Base-by-base conservation (phyloP, 2,888 invertebrate genomes). In the Polylopha cassiicola region DNA sequence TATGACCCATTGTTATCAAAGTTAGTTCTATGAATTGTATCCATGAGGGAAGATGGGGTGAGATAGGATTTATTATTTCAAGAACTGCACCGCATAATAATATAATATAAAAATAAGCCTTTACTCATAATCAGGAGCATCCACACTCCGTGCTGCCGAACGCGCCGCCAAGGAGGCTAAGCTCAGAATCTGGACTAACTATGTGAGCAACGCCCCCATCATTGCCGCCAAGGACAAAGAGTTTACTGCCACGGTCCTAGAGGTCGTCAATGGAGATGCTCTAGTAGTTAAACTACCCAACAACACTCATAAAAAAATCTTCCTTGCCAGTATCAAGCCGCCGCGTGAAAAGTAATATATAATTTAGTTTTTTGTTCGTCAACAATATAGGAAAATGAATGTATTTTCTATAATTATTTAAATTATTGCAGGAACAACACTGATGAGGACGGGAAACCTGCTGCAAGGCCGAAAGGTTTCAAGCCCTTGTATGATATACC, bases 401-500 rank as follows among this genome's bases (percentile, higher is more conserved):
- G 9, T 15, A 32, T 16, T 21, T 4, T 26, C 9, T 11, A 11
- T 15, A 15, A 36, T 37, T 15, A 16, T 17, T n/a, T 31, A 32
- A 8, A 10, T 24, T 36, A 23, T 21, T 39, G 8, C 49, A 78
- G 67, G 61, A 87, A 85, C 50, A 81, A 75, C 43, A 74, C 84
- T 17, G 90, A 89, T 43, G 93, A 92, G 32, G 91, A 91, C 53
- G 89, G 88, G 8, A 92, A 92, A 59, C 80, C 87, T n/a, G 79
- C 89, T 0, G 89, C 89, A 7, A 88, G 91, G 46, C 88, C 91
- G 2, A 93, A 92, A 73, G 91, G 91, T 46, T 94, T 82, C 51
- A 91, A 96, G 58, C 97, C 98, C 0, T 88, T 99, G 0, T 99
- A 99, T 71, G 99, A 99, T 70, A 94, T 99, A 64, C 99, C 99